Percentiles rank a stretch among this genome's conserved stretches.
Evolutionary conservation across 2,113 vertebrate genomes (phyloP).

Genomic region (Eleginops maclovinus): DNA sequence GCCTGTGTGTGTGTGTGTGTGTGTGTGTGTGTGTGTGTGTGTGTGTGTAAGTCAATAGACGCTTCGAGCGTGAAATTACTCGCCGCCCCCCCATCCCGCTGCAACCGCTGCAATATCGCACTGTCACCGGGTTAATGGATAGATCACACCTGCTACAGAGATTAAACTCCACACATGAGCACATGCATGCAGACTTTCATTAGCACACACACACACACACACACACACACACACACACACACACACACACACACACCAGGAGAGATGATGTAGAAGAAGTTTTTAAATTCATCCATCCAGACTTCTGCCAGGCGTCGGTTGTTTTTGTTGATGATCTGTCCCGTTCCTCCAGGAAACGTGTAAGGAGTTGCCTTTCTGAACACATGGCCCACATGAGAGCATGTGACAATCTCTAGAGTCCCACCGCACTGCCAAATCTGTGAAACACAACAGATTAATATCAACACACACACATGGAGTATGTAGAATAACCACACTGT

Average conservation of each 20-base stretch:
- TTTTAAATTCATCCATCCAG: conserved; percentile 99
- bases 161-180: conserved; percentile 53
- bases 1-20: conserved; percentile 13
- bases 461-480: not conserved
- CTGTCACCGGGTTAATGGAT: conserved; percentile 71
- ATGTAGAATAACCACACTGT: not conserved
- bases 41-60: conserved; percentile 57
- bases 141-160: conserved; percentile 63
- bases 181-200: conserved; percentile 23
- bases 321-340: conserved; percentile 99
- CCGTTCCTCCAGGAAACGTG: conserved; percentile 97
- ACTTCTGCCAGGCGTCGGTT: conserved; percentile 98
- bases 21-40: not conserved
- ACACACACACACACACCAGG: conserved; percentile 87
- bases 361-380: conserved; percentile 99
- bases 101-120: conserved; percentile 64
- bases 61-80: conserved; percentile 78
- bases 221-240: conserved; percentile 14
- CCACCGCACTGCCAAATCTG: conserved; percentile 99
- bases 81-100: conserved; percentile 32
- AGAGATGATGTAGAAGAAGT: conserved; percentile 99
- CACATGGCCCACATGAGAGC: conserved; percentile 98
- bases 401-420: conserved; percentile 97
- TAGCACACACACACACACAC: conserved; percentile 14
- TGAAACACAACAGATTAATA: conserved; percentile 11